Percentiles rank a stretch among this genome's conserved stretches.
Conservation (phyloP, 2,113 vertebrate genomes). For the Pygoscelis adeliae region DNA sequence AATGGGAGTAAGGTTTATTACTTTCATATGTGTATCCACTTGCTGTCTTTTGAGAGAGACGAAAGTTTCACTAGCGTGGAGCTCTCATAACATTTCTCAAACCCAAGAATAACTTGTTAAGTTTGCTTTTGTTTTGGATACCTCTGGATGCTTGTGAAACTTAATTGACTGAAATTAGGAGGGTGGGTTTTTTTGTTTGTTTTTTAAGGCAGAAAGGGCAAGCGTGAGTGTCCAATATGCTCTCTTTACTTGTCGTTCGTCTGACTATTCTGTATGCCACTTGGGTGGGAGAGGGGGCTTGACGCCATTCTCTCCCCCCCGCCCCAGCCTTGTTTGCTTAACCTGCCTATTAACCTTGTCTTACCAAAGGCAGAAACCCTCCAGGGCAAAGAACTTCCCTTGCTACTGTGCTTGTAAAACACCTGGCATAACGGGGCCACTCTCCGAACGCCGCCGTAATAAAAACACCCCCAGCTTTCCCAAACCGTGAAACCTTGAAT, state of each 20-base stretch:
- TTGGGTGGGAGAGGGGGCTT: background rate
- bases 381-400: background rate
- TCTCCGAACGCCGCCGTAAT: background rate
- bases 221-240: background rate
- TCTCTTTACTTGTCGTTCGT: background rate
- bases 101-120: constrained; percentile 57
- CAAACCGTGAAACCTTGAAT: background rate
- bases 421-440: background rate
- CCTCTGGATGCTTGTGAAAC: constrained; percentile 31
- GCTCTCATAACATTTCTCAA: constrained; percentile 15
- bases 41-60: background rate
- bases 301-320: background rate
- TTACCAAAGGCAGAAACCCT: constrained; percentile 17
- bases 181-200: background rate
- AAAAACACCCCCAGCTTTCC: background rate
- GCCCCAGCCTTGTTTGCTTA: constrained; percentile 3
- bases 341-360: constrained; percentile 45
- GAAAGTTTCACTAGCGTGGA: background rate
- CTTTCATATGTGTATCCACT: constrained; percentile 51
- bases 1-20: constrained; percentile 42
- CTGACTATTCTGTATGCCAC: background rate
- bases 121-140: constrained; percentile 60
- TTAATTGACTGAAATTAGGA: constrained; percentile 13
- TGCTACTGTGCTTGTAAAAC: constrained; percentile 40
- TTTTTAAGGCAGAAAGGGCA: background rate